Conservation (phyloP, 2,797 vertebrate genomes). For the Helostoma temminkii region DNA sequence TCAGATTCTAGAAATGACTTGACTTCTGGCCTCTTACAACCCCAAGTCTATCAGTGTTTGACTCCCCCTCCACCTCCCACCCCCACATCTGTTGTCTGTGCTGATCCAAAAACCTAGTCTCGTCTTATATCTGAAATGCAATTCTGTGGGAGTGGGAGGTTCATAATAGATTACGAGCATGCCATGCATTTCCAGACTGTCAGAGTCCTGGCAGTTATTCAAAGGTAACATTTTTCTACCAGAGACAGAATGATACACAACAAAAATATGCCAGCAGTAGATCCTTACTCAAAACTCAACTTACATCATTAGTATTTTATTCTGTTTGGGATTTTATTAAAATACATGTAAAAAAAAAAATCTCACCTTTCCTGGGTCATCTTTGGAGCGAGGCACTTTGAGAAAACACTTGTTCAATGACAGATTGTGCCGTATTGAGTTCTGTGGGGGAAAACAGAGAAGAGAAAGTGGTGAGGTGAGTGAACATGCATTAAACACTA, state of each 20-base stretch:
- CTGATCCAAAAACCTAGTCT: conserved; percentile 37
- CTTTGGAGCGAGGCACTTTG: conserved; percentile 98
- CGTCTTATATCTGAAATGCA: conserved; percentile 65
- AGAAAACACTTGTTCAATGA: conserved; percentile 97
- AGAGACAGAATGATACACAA: conserved; percentile 57
- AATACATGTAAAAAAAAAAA: conserved; percentile 12
- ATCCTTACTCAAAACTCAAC: conserved; percentile 25
- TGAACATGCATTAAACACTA: conserved; percentile 42
- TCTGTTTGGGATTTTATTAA: conserved; percentile 18
- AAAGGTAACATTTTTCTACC: conserved; percentile 72
- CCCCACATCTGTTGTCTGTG: conserved; percentile 52
- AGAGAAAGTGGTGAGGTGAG: conserved; percentile 63
- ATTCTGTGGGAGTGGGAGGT: conserved; percentile 65
- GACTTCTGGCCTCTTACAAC: conserved; percentile 37
- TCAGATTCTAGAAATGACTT: conserved; percentile 41
- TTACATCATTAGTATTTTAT: conserved; percentile 10
- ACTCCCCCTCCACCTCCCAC: conserved; percentile 22
- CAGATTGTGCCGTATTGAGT: conserved; percentile 96
- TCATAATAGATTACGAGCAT: conserved; percentile 75
- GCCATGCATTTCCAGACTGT: conserved; percentile 75
- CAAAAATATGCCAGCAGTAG: conserved; percentile 35
- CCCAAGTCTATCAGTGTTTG: conserved; percentile 33
- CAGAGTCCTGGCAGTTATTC: conserved; percentile 72
- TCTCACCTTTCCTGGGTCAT: conserved; percentile 95
- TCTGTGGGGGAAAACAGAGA: conserved; percentile 82